These are phyloP conservation scores for Melikaiella ostensackeni DNA, from an alignment of 2,888 invertebrate genomes.

Conservation along the genomic window DNA sequence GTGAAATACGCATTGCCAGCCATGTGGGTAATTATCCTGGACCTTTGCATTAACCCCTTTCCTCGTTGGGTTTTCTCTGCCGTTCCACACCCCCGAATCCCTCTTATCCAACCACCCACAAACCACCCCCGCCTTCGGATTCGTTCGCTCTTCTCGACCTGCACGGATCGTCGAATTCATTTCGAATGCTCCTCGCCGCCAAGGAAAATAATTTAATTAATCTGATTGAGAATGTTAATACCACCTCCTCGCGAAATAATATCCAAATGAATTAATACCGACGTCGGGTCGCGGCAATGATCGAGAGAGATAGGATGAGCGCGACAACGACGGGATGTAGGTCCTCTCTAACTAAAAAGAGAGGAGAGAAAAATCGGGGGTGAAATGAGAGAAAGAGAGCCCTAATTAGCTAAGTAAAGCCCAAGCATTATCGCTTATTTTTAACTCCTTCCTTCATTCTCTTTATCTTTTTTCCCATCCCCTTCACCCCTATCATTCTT, in stretches of 20 bases:
- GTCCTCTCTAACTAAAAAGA: slow-evolving; percentile 51
- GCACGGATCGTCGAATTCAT: slow-evolving; percentile 38
- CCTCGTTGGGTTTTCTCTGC: slow-evolving; percentile 55
- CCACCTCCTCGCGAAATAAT: slow-evolving; percentile 69
- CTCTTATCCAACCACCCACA: slow-evolving; percentile 47
- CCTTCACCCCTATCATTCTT: slow-evolving; percentile 50
- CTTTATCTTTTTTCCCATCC: slow-evolving; percentile 44
- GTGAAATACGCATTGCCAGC: slow-evolving; percentile 75
- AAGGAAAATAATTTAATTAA: slow-evolving; percentile 73
- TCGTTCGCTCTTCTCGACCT: slow-evolving; percentile 43
- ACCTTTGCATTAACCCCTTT: slow-evolving; percentile 75
- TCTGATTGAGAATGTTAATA: slow-evolving; percentile 74
- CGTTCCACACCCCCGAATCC: slow-evolving; percentile 16
- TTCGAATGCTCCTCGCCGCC: slow-evolving; percentile 42
- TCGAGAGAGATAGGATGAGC: slow-evolving; percentile 26
- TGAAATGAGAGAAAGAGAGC: slow-evolving; percentile 55
- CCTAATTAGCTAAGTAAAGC: slow-evolving; percentile 78
- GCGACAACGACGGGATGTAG: slow-evolving; percentile 39
- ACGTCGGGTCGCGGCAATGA: slow-evolving; percentile 46
- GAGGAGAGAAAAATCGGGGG: slow-evolving; percentile 44
- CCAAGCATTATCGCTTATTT: slow-evolving; percentile 76
- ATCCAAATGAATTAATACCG: slow-evolving; percentile 74
- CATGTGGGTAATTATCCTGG: slow-evolving; percentile 77
- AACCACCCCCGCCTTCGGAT: slow-evolving; percentile 42
- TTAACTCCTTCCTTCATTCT: slow-evolving; percentile 62